These are phyloP conservation scores for Chrysaora quinquecirrha DNA, from an alignment of 30 jellyfish, hydroid and myxozoan genomes.

Conservation along the genomic window DNA sequence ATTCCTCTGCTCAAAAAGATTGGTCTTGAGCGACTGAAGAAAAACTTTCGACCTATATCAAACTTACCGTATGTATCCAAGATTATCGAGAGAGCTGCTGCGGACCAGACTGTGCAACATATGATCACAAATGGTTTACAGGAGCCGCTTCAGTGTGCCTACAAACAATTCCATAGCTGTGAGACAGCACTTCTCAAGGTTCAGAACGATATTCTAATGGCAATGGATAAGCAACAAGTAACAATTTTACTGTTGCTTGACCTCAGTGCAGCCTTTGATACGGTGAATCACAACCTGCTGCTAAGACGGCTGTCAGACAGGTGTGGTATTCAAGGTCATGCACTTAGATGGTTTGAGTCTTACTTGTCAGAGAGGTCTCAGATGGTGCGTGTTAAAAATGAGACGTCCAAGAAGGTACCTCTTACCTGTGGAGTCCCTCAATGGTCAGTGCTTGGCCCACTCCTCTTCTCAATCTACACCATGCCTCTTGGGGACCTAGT, in stretches of 20 bases:
- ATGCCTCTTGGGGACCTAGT: constrained; percentile 44
- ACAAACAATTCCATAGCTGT: constrained; percentile 12
- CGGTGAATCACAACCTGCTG: not conserved
- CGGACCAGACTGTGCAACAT: constrained; percentile 7
- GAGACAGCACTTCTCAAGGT: constrained; percentile 38
- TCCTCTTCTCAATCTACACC: constrained; percentile 45
- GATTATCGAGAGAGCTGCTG: constrained; percentile 1
- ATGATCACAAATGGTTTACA: constrained; percentile 19
- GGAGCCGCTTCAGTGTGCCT: constrained; percentile 40
- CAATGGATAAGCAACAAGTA: constrained; percentile 34
- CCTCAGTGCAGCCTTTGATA: constrained; percentile 29
- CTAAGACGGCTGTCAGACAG: constrained; percentile 41
- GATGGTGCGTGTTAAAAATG: constrained; percentile 30
- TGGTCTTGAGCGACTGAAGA: no score
- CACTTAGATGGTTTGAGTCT: constrained; percentile 43
- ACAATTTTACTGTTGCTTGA: constrained; percentile 12
- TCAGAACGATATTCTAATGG: constrained; percentile 38
- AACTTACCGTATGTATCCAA: constrained; percentile 6
- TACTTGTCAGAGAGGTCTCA: constrained; percentile 48
- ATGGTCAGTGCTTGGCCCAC: constrained; percentile 61
- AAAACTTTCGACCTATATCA: constrained; percentile 22
- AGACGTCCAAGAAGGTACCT: constrained; percentile 46
- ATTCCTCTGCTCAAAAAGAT: constrained; percentile 45
- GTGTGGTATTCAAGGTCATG: constrained; percentile 28
- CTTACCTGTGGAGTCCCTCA: constrained; percentile 57